A percentile compares a stretch with the other conserved stretches of the same genome.
phyloP scores from a whole-genome alignment of 2,888 invertebrate genomes.

The Coelogynopora nodosa region DNA sequence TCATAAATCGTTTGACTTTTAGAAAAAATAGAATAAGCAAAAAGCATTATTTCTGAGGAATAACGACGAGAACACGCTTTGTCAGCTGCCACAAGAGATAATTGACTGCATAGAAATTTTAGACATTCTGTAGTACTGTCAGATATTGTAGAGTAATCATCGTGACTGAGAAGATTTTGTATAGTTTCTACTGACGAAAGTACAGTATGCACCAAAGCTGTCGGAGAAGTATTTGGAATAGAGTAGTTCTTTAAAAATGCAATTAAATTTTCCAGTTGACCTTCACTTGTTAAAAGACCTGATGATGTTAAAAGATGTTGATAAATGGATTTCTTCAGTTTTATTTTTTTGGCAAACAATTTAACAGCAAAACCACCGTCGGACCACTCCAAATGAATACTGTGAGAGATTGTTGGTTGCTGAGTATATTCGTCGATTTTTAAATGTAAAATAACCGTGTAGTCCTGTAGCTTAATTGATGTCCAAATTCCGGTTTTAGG shows the following conservation, averaged over 20 bases:
- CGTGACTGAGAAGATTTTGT: neutral
- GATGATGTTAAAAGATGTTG: neutral
- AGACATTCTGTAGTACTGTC: neutral
- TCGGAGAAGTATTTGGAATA: neutral
- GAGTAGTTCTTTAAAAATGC: neutral
- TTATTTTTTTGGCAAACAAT: neutral
- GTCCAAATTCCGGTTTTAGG: neutral
- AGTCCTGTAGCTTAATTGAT: neutral
- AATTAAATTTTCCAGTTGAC: neutral
- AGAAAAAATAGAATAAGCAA: neutral
- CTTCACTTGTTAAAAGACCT: neutral
- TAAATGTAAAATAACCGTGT: neutral
- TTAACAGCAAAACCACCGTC: neutral
- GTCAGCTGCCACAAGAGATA: neutral
- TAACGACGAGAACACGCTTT: neutral
- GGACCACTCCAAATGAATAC: neutral
- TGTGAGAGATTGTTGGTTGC: neutral
- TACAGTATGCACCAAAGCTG: neutral
- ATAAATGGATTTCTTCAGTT: neutral
- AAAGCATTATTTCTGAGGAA: neutral
- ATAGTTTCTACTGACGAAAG: neutral
- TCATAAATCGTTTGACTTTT: constrained; percentile 18
- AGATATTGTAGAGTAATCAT: neutral
- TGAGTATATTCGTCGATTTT: neutral
- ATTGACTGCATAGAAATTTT: neutral